Conservation (phyloP, 2,113 vertebrate species). For the Herpetotheres cachinnans region DNA sequence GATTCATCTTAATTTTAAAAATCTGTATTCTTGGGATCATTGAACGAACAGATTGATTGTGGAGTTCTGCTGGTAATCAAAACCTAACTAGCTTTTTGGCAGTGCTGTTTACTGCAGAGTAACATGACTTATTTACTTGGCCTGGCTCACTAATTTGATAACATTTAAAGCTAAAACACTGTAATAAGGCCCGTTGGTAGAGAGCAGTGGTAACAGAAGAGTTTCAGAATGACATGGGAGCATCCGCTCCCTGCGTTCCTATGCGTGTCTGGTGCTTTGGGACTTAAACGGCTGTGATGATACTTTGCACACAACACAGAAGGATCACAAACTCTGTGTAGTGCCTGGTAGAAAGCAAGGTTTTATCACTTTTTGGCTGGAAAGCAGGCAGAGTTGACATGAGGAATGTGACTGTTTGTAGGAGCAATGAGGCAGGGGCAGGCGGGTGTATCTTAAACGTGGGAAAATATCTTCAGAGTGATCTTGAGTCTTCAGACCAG, state of each 20-base stretch:
- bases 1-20: slow-evolving; percentile 64
- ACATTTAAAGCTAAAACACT: slow-evolving; percentile 45
- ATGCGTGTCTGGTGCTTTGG: background rate
- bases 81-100: slow-evolving; percentile 67
- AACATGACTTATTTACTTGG: slow-evolving; percentile 59
- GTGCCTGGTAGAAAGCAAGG: background rate
- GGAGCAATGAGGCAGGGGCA: background rate
- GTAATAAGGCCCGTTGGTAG: slow-evolving; percentile 6
- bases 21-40: slow-evolving; percentile 49
- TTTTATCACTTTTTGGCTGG: background rate
- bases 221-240: background rate
- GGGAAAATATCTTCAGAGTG: background rate
- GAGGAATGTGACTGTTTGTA: background rate
- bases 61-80: slow-evolving; percentile 61
- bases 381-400: background rate
- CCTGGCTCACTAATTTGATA: slow-evolving; percentile 56
- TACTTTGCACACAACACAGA: background rate
- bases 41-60: slow-evolving; percentile 64
- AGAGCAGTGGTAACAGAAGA: background rate
- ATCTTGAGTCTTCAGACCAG: background rate
- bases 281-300: background rate
- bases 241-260: background rate
- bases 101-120: slow-evolving; percentile 52
- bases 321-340: background rate
- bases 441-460: background rate